A percentile compares a stretch with the other conserved stretches of the same genome.
phyloP scores from a whole-genome alignment of 2,797 vertebrate genomes.

The Falco naumanni region DNA sequence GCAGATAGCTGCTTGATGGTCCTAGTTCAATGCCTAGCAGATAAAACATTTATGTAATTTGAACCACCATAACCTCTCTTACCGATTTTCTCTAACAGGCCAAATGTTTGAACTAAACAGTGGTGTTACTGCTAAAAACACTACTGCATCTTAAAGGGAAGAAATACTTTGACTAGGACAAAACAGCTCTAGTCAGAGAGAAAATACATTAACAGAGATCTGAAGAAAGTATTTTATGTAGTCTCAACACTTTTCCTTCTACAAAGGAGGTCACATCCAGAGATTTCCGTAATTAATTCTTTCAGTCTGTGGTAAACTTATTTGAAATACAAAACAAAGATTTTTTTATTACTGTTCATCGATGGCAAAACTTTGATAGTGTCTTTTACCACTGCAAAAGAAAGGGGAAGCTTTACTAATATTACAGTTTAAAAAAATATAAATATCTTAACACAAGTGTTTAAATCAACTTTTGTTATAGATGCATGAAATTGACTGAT shows the following conservation, averaged over 20 bases:
- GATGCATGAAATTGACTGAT: neutral
- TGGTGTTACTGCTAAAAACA: neutral
- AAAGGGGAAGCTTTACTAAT: neutral
- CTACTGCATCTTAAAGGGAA: neutral
- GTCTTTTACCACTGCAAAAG: neutral
- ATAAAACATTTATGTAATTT: neutral
- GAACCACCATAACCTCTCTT: neutral
- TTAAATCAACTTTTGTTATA: neutral
- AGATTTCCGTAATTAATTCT: neutral
- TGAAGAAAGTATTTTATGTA: neutral
- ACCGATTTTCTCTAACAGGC: neutral
- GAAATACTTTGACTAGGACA: neutral
- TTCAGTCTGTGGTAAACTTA: neutral
- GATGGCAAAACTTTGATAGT: neutral
- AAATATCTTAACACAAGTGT: neutral
- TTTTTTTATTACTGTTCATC: neutral
- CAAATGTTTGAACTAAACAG: neutral
- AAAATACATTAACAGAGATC: neutral
- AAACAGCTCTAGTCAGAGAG: neutral
- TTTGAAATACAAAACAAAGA: neutral
- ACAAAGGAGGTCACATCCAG: neutral
- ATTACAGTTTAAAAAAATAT: neutral
- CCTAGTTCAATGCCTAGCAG: neutral
- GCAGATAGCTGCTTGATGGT: neutral
- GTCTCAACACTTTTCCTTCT: neutral